A percentile compares a stretch with the other conserved stretches of the same genome.
Evolutionary conservation across 2,113 vertebrate species (phyloP).

Genomic region (Alligator sinensis): DNA sequence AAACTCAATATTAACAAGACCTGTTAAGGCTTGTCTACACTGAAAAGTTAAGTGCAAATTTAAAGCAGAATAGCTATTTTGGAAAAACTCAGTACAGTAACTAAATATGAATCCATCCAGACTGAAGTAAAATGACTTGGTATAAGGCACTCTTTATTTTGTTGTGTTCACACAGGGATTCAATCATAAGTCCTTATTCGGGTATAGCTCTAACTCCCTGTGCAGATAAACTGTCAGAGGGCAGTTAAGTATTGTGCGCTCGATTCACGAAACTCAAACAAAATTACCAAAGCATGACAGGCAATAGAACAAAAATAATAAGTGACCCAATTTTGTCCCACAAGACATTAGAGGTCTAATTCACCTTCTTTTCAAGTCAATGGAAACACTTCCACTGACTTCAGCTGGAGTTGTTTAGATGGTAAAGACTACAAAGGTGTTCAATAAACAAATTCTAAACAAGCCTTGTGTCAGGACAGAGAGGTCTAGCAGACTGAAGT

Average conservation of each 20-base stretch:
- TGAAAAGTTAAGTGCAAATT: not conserved
- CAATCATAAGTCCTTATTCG: not conserved
- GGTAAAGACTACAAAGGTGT: not conserved
- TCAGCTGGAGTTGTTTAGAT: not conserved
- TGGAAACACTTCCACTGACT: not conserved
- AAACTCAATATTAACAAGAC: not conserved
- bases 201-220: not conserved
- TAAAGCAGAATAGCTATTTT: not conserved
- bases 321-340: not conserved
- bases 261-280: not conserved
- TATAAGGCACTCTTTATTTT: no score
- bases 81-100: slow-evolving; percentile 18
- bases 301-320: not conserved
- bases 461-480: not conserved
- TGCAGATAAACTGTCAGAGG: not conserved
- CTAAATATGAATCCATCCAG: no score
- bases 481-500: not conserved
- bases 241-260: not conserved
- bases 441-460: not conserved
- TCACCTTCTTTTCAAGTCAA: not conserved
- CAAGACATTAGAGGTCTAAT: not conserved
- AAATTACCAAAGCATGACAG: not conserved
- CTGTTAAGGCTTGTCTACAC: not conserved
- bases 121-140: no score
- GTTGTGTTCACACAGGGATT: no score